Percentiles rank a stretch among this genome's conserved stretches.
Evolutionary conservation across 2,888 invertebrate species (phyloP).

Genomic region (Euzophera pinguis): DNA sequence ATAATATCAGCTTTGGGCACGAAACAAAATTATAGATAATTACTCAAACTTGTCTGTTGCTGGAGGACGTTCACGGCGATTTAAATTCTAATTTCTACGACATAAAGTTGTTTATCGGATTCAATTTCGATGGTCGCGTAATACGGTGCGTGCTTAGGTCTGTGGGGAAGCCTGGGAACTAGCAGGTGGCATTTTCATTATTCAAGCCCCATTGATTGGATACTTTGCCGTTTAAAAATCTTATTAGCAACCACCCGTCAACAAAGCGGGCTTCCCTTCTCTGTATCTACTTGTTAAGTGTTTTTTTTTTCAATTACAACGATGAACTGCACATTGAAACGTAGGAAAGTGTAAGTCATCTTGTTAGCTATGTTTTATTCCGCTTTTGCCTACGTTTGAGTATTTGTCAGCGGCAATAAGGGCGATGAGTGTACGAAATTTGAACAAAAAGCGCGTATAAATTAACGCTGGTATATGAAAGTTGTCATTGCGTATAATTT

Average conservation of each 20-base stretch:
- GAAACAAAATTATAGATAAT: constrained; percentile 66
- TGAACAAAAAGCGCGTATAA: constrained; percentile 19
- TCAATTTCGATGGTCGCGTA: constrained; percentile 35
- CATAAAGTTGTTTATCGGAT: constrained; percentile 44
- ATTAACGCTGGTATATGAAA: constrained; percentile 5
- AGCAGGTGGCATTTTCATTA: constrained; percentile 78
- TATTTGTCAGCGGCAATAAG: constrained; percentile 52
- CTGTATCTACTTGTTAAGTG: constrained; percentile 75
- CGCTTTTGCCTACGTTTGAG: constrained; percentile 39
- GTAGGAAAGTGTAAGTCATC: constrained; percentile 73
- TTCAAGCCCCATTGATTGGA: constrained; percentile 79
- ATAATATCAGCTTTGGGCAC: constrained; percentile 47
- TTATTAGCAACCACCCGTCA: constrained; percentile 74
- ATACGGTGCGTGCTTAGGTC: constrained; percentile 65
- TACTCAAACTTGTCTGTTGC: constrained; percentile 62
- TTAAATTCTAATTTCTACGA: constrained; percentile 33
- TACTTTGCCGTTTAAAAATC: constrained; percentile 79
- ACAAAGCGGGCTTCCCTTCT: constrained; percentile 53
- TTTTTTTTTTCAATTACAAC: constrained; percentile 76
- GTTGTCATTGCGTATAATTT: neutral
- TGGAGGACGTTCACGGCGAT: constrained; percentile 26
- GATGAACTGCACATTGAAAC: constrained; percentile 64
- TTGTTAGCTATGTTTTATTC: constrained; percentile 69
- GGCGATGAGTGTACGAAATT: constrained; percentile 41
- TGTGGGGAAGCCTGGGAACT: constrained; percentile 67